Evolutionary conservation across 2,797 vertebrate species (phyloP).

Genomic region (Sebastes minor): DNA sequence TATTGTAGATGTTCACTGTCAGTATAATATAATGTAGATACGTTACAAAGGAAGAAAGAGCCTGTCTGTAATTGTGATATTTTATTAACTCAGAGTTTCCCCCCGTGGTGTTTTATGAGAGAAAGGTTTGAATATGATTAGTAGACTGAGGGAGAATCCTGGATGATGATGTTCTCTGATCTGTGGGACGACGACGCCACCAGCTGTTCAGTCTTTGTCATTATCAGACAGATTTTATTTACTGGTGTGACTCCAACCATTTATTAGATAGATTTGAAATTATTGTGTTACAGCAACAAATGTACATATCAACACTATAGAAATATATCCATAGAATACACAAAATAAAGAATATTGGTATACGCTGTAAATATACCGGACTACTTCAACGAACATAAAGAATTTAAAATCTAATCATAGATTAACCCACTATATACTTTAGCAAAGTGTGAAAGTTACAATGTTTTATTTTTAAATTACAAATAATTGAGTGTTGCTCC

Average conservation of each 20-base stretch:
- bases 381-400: too few species aligned
- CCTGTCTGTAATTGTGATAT: neutral
- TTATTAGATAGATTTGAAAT: too few species aligned
- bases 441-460: too few species aligned
- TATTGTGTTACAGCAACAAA: too few species aligned
- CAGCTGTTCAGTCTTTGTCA: slow-evolving; percentile 21
- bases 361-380: too few species aligned
- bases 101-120: neutral
- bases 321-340: too few species aligned
- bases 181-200: slow-evolving; percentile 35
- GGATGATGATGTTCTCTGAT: neutral
- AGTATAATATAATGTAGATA: neutral
- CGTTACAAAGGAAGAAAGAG: neutral
- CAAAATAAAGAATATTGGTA: too few species aligned
- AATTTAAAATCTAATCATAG: too few species aligned
- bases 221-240: slow-evolving; percentile 2
- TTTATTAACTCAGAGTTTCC: neutral
- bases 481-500: too few species aligned
- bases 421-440: too few species aligned
- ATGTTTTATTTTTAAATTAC: too few species aligned
- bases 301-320: too few species aligned
- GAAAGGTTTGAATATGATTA: neutral
- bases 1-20: neutral
- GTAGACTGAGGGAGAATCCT: neutral
- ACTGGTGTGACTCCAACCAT: neutral